Percentiles rank a stretch among this genome's conserved stretches.
Conservation (phyloP, 1,140 invertebrate species). For the Drosophila kohkoa region DNA sequence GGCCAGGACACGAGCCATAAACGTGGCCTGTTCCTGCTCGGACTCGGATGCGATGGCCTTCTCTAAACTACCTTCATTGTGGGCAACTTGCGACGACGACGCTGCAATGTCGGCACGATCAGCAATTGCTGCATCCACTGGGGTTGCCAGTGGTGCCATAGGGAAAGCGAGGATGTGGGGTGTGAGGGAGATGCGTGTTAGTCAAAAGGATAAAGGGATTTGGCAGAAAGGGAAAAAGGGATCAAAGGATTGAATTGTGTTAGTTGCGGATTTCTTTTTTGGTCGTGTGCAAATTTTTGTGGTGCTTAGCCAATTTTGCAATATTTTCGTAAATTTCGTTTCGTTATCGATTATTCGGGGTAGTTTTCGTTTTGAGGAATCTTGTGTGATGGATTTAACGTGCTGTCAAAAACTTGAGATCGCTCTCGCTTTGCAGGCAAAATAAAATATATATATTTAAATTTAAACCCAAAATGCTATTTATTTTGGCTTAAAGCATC, state of each 20-base stretch:
- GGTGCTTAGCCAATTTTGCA: constrained; percentile 23
- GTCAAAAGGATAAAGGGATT: not conserved
- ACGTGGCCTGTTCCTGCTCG: constrained; percentile 61
- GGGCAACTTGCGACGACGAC: constrained; percentile 26
- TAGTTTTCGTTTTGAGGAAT: constrained; percentile 29
- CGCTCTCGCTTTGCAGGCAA: constrained; percentile 36
- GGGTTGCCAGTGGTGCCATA: constrained; percentile 67
- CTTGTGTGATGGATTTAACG: constrained; percentile 32
- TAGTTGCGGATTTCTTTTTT: constrained; percentile 27
- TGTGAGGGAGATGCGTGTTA: constrained; percentile 33
- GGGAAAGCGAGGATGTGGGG: not conserved
- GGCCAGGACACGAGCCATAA: constrained; percentile 70
- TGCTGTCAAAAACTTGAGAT: constrained; percentile 73
- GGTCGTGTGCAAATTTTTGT: constrained; percentile 38
- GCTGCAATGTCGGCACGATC: constrained; percentile 73
- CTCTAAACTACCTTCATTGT: constrained; percentile 44
- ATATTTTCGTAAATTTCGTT: constrained; percentile 18
- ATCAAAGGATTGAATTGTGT: not conserved
- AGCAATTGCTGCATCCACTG: constrained; percentile 66
- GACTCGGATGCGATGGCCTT: constrained; percentile 13
- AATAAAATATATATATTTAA: constrained; percentile 61
- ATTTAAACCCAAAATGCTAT: constrained; percentile 68
- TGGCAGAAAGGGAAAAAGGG: too few relatives aligned
- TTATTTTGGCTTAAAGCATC: constrained; percentile 68
- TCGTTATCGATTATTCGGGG: constrained; percentile 25